Conservation (phyloP, 1,140 invertebrate genomes). For the Zophobas morio region DNA sequence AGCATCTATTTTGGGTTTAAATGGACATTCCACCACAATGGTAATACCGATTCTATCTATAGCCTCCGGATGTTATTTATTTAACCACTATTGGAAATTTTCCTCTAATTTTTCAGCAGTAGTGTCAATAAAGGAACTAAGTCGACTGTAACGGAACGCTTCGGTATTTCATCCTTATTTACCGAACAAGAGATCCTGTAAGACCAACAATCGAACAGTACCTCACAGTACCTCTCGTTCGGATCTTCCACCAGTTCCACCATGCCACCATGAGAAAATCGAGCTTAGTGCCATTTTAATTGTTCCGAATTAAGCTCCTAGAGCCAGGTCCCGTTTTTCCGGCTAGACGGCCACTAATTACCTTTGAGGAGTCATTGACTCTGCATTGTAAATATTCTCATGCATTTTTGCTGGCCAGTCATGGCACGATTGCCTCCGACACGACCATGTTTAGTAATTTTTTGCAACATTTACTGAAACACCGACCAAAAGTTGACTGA, state of each 20-base stretch:
- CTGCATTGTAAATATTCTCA: slow-evolving; percentile 26
- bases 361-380: slow-evolving; percentile 1
- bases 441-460: slow-evolving; percentile 29
- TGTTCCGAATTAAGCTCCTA: background rate
- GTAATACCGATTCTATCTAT: too few relatives aligned
- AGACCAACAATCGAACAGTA: too few relatives aligned
- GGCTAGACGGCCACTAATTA: slow-evolving; percentile 33
- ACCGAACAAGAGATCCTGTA: background rate
- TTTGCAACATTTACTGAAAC: slow-evolving; percentile 31
- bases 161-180: background rate
- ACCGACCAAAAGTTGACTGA: slow-evolving; percentile 20
- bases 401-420: slow-evolving; percentile 22
- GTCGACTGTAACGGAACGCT: slow-evolving; percentile 3
- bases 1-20: too few relatives aligned
- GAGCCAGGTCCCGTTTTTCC: slow-evolving; percentile 20
- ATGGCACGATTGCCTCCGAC: slow-evolving; percentile 13
- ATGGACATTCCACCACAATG: too few relatives aligned
- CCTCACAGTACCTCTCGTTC: too few relatives aligned
- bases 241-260: too few relatives aligned
- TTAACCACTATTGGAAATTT: background rate
- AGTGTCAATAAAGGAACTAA: slow-evolving; percentile 1
- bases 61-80: background rate
- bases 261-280: too few relatives aligned
- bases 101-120: background rate
- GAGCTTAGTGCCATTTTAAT: background rate